Evolutionary conservation across 1,140 invertebrate genomes (phyloP), one percentile per base, ranked within the genome.

Genomic region (Scylla paramamosain): DNA sequence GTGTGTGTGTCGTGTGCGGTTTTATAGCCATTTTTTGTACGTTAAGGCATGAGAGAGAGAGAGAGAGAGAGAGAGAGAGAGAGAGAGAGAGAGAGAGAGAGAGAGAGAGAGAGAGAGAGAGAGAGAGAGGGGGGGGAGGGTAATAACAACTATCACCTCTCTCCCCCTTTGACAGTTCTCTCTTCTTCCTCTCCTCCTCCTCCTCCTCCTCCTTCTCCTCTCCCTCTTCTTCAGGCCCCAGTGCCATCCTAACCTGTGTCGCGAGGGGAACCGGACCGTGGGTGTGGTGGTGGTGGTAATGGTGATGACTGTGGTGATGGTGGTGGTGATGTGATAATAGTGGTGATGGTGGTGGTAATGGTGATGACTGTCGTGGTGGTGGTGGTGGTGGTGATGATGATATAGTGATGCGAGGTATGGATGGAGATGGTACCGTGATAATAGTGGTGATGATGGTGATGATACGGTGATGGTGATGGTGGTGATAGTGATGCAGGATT

Each of bases 51-150:
- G 82, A 7, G 82, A 28, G 82, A 28, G 20, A 25, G 82, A 7
- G 82, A 28, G 82, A 28, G 82, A 25, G 82, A 28, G 6, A 7
- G 20, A 7, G 82, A 31, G 20, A 31, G 6, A 8, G 6, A 8
- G 83, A 32, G n/a, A 32, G 83, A 29, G 83, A 20, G 10, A 12
- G 8, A 28, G 31, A 32, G 83, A 59, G 52, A 59, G 52, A 59
- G 52, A 59, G 52, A 59, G 52, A 59, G 52, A 59, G 52, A 59
- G 52, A 77, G 67, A 77, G 67, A 77, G 67, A 77, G 67, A 77
- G 67, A 77, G 67, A 77, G 67, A 77, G 25, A 77, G 67, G 20
- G 67, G 20, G 67, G 1, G 25, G n/a, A 20, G 20, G 67, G 25
- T 77, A 77, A 77, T n/a, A 77, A 77, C 67, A 77, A n/a, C 20